Percentiles rank a stretch among this genome's conserved stretches.
Evolutionary conservation across 2,113 vertebrate species (phyloP).

Genomic region (Leucosticte australis): DNA sequence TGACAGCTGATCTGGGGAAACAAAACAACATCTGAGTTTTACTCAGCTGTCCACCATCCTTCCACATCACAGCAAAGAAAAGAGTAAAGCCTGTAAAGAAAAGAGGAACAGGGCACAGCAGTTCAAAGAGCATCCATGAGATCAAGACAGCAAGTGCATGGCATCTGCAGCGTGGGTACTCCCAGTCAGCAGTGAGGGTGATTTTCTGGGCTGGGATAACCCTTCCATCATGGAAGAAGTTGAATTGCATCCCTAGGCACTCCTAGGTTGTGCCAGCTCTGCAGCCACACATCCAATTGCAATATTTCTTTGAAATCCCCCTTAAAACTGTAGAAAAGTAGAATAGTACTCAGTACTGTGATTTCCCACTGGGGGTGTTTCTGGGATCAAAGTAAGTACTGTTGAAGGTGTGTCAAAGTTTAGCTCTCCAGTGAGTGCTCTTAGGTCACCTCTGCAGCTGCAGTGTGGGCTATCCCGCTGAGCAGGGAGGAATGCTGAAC

Average conservation of each 20-base stretch:
- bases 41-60: background rate
- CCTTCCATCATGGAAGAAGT: background rate
- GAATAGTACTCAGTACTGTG: background rate
- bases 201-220: background rate
- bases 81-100: background rate
- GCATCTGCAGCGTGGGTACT: background rate
- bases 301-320: background rate
- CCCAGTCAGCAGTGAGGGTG: background rate
- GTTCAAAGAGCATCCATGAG: background rate
- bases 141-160: background rate
- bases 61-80: background rate
- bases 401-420: background rate
- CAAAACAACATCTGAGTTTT: background rate
- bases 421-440: background rate
- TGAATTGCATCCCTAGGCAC: background rate
- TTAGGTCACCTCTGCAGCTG: conserved; percentile 40
- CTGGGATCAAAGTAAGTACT: background rate
- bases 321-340: background rate
- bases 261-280: background rate
- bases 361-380: background rate
- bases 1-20: conserved; percentile 77
- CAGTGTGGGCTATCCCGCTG: background rate
- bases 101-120: background rate
- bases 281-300: background rate
- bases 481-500: background rate